These are phyloP conservation scores for Thalassarche chlororhynchos DNA, from an alignment of 2,113 vertebrate genomes.

Conservation along the genomic window DNA sequence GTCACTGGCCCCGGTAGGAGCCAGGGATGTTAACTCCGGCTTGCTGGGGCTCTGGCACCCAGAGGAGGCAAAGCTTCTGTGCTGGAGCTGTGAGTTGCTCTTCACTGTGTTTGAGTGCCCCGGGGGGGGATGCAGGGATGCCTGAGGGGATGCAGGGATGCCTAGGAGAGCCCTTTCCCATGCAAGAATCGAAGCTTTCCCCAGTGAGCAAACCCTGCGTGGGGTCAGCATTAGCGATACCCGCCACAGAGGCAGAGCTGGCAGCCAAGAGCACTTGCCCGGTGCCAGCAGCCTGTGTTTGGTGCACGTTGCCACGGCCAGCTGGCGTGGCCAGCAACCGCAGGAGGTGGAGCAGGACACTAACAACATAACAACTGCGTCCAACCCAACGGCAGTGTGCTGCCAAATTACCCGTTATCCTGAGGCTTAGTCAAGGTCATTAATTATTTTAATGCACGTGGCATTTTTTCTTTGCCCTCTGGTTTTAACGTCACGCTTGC, in stretches of 20 bases:
- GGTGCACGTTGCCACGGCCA: not conserved
- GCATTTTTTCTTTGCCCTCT: not conserved
- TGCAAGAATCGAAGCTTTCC: not conserved
- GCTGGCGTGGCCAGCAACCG: not conserved
- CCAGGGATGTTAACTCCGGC: not conserved
- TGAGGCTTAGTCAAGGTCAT: not conserved
- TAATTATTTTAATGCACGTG: not conserved
- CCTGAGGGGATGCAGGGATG: not conserved
- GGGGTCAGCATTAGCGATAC: rapidly evolving
- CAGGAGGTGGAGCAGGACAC: not conserved
- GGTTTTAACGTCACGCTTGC: rapidly evolving
- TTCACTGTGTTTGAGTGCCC: not conserved
- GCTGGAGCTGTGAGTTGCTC: not conserved
- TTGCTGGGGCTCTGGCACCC: not conserved
- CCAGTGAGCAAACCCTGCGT: not conserved
- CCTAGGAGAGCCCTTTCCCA: not conserved
- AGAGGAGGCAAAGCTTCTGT: not conserved
- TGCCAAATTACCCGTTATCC: not conserved
- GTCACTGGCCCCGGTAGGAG: not conserved
- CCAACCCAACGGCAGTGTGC: not conserved
- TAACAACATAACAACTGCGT: not conserved
- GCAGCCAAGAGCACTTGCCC: not conserved
- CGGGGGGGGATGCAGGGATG: too few relatives aligned
- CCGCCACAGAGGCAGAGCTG: rapidly evolving
- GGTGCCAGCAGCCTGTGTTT: not conserved